phyloP scores from a whole-genome alignment of 2,888 invertebrate species.

The Nomada ferruginata region DNA sequence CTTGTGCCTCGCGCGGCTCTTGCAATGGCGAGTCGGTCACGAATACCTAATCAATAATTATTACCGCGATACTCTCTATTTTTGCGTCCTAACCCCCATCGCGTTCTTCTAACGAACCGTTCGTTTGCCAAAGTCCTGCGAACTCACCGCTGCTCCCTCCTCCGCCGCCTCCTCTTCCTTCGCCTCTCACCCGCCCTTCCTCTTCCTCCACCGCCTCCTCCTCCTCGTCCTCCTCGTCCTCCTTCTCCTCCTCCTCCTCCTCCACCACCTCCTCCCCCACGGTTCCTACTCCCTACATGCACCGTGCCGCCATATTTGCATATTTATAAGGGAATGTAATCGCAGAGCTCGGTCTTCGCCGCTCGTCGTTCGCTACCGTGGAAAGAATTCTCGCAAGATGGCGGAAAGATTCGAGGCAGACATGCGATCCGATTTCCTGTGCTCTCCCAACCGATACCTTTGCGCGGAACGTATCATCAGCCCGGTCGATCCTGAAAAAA shows the following conservation, averaged over 20 bases:
- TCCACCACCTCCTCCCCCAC: constrained; percentile 54
- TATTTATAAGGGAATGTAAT: constrained; percentile 84
- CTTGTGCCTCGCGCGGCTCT: constrained; percentile 63
- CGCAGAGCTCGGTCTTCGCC: constrained; percentile 83
- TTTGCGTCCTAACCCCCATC: constrained; percentile 72
- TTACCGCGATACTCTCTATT: constrained; percentile 81
- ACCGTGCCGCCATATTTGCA: constrained; percentile 80
- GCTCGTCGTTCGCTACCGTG: constrained; percentile 77
- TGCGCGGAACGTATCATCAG: constrained; percentile 71
- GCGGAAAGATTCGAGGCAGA: constrained; percentile 83
- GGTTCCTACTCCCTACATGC: constrained; percentile 69
- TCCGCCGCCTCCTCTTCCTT: constrained; percentile 38
- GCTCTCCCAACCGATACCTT: constrained; percentile 55
- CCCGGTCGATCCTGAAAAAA: constrained; percentile 75
- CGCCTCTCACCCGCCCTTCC: constrained; percentile 48
- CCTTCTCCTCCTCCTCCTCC: constrained; percentile 47
- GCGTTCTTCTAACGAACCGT: constrained; percentile 44
- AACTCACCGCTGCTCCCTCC: constrained; percentile 51
- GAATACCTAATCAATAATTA: constrained; percentile 83
- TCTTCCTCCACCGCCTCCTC: constrained; percentile 51
- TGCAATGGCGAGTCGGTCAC: constrained; percentile 76
- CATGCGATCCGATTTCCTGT: constrained; percentile 83
- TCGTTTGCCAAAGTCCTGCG: constrained; percentile 56
- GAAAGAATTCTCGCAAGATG: constrained; percentile 82
- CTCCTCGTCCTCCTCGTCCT: constrained; percentile 21